Conservation (phyloP, 2,113 vertebrate genomes). For the Cygnus buccinator region DNA sequence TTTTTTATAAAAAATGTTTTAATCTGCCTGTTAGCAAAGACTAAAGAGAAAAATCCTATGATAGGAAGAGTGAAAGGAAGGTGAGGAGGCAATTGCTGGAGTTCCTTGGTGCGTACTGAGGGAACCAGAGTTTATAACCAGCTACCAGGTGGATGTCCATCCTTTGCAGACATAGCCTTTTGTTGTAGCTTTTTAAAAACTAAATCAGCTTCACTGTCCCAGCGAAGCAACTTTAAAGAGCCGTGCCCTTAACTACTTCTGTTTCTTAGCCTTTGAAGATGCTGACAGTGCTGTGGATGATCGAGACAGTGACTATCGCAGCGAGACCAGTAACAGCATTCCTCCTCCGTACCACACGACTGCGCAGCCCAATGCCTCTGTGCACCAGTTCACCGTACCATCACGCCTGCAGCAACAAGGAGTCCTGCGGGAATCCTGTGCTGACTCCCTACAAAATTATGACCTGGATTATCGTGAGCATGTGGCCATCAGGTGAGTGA, state of each 20-base stretch:
- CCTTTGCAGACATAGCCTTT: neutral
- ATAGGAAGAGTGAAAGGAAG: neutral
- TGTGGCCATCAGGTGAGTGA: constrained; percentile 84
- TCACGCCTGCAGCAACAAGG: constrained; percentile 82
- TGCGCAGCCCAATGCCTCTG: constrained; percentile 90
- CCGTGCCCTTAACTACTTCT: constrained; percentile 21
- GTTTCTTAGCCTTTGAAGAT: constrained; percentile 89
- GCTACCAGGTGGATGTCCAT: neutral
- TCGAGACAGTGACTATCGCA: constrained; percentile 96
- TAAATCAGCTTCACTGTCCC: neutral
- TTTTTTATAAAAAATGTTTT: neutral
- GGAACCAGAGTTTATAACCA: neutral
- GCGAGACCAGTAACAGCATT: constrained; percentile 93
- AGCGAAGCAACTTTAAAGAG: neutral
- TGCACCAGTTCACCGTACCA: constrained; percentile 89
- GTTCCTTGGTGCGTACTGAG: neutral
- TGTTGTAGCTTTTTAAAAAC: neutral
- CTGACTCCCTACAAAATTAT: constrained; percentile 85
- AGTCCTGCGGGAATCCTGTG: constrained; percentile 79
- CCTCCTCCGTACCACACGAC: constrained; percentile 91
- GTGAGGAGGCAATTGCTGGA: neutral
- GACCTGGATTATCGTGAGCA: constrained; percentile 87
- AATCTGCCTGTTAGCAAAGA: neutral
- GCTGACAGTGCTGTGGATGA: constrained; percentile 95
- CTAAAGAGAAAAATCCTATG: neutral